A percentile compares a stretch with the other conserved stretches of the same genome.
Conservation (phyloP, 2,888 invertebrate genomes). For the Orchesellides sinensis region DNA sequence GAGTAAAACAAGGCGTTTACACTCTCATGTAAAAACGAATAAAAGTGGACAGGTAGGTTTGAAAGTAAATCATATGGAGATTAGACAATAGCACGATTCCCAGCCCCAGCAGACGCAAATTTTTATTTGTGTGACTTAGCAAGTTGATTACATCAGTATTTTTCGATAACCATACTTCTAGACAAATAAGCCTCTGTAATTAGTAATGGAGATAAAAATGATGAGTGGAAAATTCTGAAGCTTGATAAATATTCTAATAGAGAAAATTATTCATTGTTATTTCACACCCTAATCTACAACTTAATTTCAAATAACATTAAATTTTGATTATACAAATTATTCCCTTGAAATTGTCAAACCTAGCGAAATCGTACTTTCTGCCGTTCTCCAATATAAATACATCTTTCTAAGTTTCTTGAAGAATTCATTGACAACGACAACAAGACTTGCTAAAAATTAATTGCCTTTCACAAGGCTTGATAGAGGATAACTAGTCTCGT, state of each 20-base stretch:
- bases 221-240: not conserved
- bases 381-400: not conserved
- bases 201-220: not conserved
- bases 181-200: not conserved
- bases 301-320: no score
- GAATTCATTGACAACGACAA: not conserved
- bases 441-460: conserved; percentile 17
- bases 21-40: not conserved
- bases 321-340: not conserved
- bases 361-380: not conserved
- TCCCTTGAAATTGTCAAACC: not conserved
- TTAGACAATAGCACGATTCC: conserved; percentile 20
- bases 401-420: not conserved
- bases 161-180: not conserved
- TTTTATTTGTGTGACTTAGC: conserved; percentile 12
- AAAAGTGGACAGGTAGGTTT: not conserved
- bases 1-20: not conserved
- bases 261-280: not conserved
- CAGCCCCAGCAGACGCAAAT: conserved; percentile 1
- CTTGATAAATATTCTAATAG: not conserved
- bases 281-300: no score
- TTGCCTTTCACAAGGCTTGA: conserved; percentile 42
- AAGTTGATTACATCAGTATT: conserved; percentile 2
- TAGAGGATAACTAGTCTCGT: conserved; percentile 6
- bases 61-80: not conserved